phyloP scores from a whole-genome alignment of 1,140 invertebrate species.

The Diachasmimorpha longicaudata region DNA sequence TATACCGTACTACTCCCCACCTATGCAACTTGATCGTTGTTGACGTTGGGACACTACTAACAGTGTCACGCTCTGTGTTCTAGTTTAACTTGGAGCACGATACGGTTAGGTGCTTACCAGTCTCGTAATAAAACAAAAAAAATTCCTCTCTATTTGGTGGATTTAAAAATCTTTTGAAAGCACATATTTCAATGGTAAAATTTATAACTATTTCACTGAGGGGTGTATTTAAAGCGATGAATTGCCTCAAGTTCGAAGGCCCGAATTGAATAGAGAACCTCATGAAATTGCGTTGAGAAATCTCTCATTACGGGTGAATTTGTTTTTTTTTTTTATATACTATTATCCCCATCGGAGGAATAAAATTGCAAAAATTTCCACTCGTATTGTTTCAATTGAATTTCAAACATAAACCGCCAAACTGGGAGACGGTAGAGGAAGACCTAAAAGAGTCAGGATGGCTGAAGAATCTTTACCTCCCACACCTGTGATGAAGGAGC shows the following conservation, averaged over 20 bases:
- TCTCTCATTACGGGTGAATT: no score
- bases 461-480: slow-evolving; percentile 55
- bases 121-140: background rate
- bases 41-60: slow-evolving; percentile 21
- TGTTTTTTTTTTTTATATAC: no score
- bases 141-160: no score
- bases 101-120: slow-evolving; percentile 29
- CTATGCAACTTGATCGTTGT: background rate
- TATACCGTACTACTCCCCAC: slow-evolving; percentile 3
- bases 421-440: slow-evolving; percentile 58
- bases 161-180: no score
- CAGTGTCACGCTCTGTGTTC: slow-evolving; percentile 48
- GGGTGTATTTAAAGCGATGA: no score
- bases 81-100: slow-evolving; percentile 48
- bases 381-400: background rate
- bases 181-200: no score
- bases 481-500: slow-evolving; percentile 47
- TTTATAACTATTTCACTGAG: no score
- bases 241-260: no score
- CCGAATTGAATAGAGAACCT: no score
- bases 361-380: background rate
- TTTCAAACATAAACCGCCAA: slow-evolving; percentile 42
- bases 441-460: slow-evolving; percentile 59
- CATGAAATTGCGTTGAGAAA: no score
- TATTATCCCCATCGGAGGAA: no score